Evolutionary conservation across 2,797 vertebrate genomes (phyloP).

Genomic region (Sebastes reedi): DNA sequence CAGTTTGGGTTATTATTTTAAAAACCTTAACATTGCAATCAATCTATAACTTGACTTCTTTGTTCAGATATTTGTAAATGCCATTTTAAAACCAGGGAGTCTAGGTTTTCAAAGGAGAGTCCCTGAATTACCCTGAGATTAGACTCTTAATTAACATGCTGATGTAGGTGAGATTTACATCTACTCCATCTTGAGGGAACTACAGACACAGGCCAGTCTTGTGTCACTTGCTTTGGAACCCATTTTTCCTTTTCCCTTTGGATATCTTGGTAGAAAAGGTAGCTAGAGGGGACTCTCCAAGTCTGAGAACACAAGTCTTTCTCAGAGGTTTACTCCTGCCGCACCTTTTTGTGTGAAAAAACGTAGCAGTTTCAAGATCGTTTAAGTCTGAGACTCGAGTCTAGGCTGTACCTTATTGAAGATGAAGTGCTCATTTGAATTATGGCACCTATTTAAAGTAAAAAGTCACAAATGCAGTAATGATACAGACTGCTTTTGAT

Average conservation of each 20-base stretch:
- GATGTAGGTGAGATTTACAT: conserved; percentile 52
- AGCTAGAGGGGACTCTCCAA: not conserved
- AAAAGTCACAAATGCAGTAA: conserved; percentile 41
- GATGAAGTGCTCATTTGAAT: conserved; percentile 33
- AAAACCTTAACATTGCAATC: not conserved
- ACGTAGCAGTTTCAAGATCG: not conserved
- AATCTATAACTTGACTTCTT: not conserved
- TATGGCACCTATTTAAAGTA: conserved; percentile 33
- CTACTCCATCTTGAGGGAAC: conserved; percentile 46
- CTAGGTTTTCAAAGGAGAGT: conserved; percentile 7
- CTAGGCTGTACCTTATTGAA: conserved; percentile 2
- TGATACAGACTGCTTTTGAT: conserved; percentile 43
- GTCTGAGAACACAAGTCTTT: not conserved
- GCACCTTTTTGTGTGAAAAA: conserved; percentile 9
- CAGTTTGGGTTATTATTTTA: not conserved
- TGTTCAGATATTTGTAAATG: not conserved
- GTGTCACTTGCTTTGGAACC: not conserved
- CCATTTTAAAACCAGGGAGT: not conserved
- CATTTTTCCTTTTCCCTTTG: not conserved
- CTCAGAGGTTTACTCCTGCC: conserved; percentile 1
- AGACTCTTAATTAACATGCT: conserved; percentile 53
- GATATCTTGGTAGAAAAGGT: conserved; percentile 13
- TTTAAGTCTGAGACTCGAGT: not conserved
- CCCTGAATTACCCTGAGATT: conserved; percentile 47
- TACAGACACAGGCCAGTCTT: conserved; percentile 8